Base-by-base conservation (phyloP, 2,888 invertebrate genomes). In the Piscicola geometra region DNA sequence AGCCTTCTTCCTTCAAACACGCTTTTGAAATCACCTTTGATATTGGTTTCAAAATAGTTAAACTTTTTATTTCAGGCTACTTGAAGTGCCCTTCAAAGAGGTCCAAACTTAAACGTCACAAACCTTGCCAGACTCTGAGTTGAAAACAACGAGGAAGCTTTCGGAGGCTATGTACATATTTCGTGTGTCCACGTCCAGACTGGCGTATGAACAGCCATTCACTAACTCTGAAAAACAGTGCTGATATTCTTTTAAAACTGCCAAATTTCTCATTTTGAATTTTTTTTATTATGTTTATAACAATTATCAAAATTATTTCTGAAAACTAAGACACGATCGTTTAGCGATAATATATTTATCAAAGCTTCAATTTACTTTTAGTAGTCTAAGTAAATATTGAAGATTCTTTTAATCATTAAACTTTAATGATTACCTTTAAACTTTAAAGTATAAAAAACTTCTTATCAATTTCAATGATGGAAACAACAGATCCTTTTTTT, bases 1-100 rank as follows among this genome's bases (percentile, higher is more conserved):
- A 64, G 36, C 35, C 73, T 30, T 64, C 64, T 50, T 73, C 73
- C 52, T 73, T 73, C 25, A 73, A 52, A 36, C 56, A 60, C 18
- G 28, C 64, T 25, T 35, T 33, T 73, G 33, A 41, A 25, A 71
- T 25, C 32, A 50, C 12, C 71, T 71, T 67, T 28, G n/a, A 56
- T 21, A 47, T 9, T 47, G 9, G 50, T 47, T 47, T 21, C 12
- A 47, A 47, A 15, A 47, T 47, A n/a, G n/a, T n/a, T n/a, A n/a
- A n/a, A n/a, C n/a, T n/a, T n/a, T n/a, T n/a, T n/a, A n/a, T n/a
- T n/a, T n/a, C n/a, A n/a, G n/a, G n/a, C n/a, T n/a, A n/a, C n/a
- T n/a, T n/a, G n/a, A n/a, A n/a, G n/a, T n/a, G n/a, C n/a, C n/a
- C n/a, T n/a, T n/a, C n/a, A n/a, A n/a, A n/a, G n/a, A n/a, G n/a